Conservation (phyloP, 2,113 vertebrate genomes). For the Pan paniscus region DNA sequence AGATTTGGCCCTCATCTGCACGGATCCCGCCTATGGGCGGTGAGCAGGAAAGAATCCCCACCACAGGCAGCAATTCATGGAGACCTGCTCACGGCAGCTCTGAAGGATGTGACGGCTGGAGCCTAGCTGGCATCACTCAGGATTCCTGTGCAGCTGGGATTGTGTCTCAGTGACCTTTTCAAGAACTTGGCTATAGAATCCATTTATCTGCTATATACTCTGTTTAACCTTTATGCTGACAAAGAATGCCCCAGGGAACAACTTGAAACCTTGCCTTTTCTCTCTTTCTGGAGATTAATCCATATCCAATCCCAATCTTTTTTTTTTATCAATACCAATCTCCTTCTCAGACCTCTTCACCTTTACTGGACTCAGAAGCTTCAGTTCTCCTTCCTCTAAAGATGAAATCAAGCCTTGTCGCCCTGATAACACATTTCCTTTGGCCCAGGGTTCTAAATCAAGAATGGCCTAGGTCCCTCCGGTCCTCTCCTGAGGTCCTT, state of each 20-base stretch:
- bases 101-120: not conserved
- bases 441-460: not conserved
- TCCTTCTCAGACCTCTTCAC: not conserved
- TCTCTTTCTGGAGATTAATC: not conserved
- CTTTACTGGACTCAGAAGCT: not conserved
- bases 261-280: not conserved
- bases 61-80: fast-evolving
- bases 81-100: not conserved
- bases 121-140: not conserved
- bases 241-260: not conserved
- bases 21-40: fast-evolving
- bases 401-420: not conserved
- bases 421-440: not conserved
- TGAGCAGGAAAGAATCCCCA: not conserved
- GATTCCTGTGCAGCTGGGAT: not conserved
- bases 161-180: not conserved
- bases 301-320: not conserved
- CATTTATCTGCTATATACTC: not conserved
- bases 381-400: not conserved
- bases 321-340: not conserved
- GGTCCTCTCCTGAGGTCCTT: not conserved
- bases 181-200: not conserved
- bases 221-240: not conserved
- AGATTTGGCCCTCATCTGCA: not conserved
- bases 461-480: not conserved